Evolutionary conservation across 2,113 vertebrate species (phyloP).

Genomic region (Lasiurus cinereus): DNA sequence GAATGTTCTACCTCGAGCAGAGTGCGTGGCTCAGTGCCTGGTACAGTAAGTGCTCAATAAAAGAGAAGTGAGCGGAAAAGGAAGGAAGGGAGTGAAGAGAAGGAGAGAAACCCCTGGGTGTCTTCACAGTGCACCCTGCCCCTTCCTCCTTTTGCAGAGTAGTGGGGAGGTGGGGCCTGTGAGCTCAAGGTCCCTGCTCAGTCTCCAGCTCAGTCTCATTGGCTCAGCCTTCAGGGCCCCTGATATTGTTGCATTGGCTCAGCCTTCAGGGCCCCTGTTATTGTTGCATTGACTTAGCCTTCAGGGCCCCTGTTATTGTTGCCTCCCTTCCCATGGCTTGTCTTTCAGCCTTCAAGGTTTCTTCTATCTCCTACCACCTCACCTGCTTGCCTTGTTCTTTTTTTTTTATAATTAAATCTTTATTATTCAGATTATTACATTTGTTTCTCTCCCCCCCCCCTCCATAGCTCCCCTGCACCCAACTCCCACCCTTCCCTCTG

Average conservation of each 20-base stretch:
- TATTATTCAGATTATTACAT: too few relatives aligned
- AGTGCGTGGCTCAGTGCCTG: background rate
- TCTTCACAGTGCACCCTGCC: too few relatives aligned
- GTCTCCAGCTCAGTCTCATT: fast-evolving
- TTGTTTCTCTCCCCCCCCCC: too few relatives aligned
- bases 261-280: background rate
- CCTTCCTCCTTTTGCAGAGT: background rate
- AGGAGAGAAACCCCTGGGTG: background rate
- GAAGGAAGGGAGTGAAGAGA: background rate
- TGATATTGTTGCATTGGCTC: too few relatives aligned
- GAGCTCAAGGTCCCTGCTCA: background rate
- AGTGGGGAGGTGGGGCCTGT: background rate
- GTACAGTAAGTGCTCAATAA: background rate
- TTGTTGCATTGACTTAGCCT: too few relatives aligned
- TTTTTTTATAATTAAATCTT: too few relatives aligned
- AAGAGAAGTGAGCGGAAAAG: background rate
- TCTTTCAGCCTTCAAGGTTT: background rate
- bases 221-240: background rate
- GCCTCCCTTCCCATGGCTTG: background rate
- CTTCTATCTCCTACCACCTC: background rate
- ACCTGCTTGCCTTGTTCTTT: background rate
- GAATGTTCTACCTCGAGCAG: background rate
- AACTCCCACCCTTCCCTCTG: too few relatives aligned
- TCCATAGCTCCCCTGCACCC: too few relatives aligned
- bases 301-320: background rate